Evolutionary conservation across 2,888 invertebrate genomes (phyloP), one percentile per base, ranked within the genome.

Genomic region (Leptopilina syphax): DNA sequence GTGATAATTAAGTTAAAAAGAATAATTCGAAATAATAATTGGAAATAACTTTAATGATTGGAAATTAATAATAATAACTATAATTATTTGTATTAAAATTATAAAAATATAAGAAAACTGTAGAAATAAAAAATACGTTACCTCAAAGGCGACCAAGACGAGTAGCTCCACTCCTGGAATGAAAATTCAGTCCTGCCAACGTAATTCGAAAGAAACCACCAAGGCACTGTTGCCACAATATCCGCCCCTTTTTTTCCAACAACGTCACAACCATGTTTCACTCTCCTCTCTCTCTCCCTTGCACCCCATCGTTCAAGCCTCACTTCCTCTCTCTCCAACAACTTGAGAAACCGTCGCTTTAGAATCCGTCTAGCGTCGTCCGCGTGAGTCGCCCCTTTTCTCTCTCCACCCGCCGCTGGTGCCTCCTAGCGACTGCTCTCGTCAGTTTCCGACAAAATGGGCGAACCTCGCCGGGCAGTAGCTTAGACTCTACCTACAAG

Each of bases 401-500:
- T 50, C 50, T 76, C 44, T 60, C 60, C 60, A 10, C 24, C 79
- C 70, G 24, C 34, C 76, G 77, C 79, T 81, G 84, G 89, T 88
- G 90, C 88, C 90, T 78, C 87, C 84, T 83, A 44, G 78, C 88
- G 91, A 82, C 79, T 88, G 82, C 81, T 79, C 80, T 87, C 83
- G 89, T 87, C 85, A 91, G 89, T 90, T 89, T 90, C 88, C 87
- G 87, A 84, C 90, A 91, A 91, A 90, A 91, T 91, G 91, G 90
- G 90, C 90, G 90, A 89, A 88, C 85, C 86, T 90, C 89, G 89
- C 91, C 90, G 91, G 91, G 89, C 91, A 91, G 91, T 91, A 91
- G 91, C 90, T 91, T 91, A 91, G 91, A 89, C 90, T 91, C 91
- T 91, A 91, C 90, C 89, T 89, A 89, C 91, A 89, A 88, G 90